Base-by-base conservation (phyloP, 1,140 invertebrate genomes). In the Drosophila bocqueti region DNA sequence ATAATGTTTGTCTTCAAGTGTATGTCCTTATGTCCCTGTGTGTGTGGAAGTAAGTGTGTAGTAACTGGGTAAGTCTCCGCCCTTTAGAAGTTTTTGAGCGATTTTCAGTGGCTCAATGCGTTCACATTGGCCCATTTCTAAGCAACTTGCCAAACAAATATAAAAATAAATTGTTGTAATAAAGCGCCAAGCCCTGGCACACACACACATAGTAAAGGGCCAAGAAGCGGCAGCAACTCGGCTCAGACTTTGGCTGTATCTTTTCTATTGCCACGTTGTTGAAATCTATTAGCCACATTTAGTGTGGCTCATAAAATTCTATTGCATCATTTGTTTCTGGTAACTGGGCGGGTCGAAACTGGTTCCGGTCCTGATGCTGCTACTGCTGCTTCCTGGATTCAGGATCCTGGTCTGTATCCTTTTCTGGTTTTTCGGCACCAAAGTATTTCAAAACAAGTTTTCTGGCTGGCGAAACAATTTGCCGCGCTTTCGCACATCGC, bases 271-370 rank as follows among this genome's bases (percentile, higher is more conserved):
- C 85, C 85, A 90, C 86, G 86, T 90, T 90, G 85, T 90, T 90
- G 87, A 90, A 90, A 91, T 90, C 86, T 90, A 90, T 90, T 91
- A 90, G 85, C 85, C 85, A 85, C 85, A 90, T 91, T 90, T 85
- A 90, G 79, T 90, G 85, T 85, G 85, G 85, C 85, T 91, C 86
- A 85, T 90, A 90, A 91, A 90, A 91, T 90, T 90, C 85, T 90
- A 90, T 90, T 90, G 85, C 85, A 90, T 90, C 85, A 90, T 90
- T 90, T 90, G 85, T 90, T 90, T 85, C 76, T 85, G 85, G 72
- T 77, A 82, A 87, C 84, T 89, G 77, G 68, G 64, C 59, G 38
- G 54, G 42, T 38, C 24, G 42, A 45, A 57, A 29, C 60, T 62
- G 60, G 60, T 69, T 67, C 47, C 11, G 29, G 63, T 45, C 38